Conservation (phyloP, 1,140 invertebrate genomes). For the Caerostris extrusa region DNA sequence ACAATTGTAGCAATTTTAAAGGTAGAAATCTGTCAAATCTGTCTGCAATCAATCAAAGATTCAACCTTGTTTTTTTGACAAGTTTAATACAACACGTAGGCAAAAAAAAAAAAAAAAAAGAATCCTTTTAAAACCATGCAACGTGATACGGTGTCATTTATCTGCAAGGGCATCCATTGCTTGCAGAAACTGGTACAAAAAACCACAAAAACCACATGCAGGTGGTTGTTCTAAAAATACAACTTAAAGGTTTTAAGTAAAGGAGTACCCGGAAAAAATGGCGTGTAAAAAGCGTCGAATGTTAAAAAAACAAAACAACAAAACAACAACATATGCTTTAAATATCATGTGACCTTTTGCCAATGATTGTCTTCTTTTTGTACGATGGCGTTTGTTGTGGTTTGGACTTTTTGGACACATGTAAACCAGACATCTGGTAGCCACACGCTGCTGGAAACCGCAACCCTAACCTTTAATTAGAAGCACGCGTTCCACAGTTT, state of each 20-base stretch:
- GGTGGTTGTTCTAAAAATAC: conserved; percentile 46
- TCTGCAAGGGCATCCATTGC: conserved; percentile 1
- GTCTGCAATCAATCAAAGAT: neutral
- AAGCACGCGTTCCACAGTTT: neutral
- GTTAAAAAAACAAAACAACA: neutral
- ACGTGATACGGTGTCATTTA: neutral
- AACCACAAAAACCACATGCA: conserved; percentile 67
- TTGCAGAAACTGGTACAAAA: neutral
- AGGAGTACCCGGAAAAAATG: neutral
- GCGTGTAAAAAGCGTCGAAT: neutral
- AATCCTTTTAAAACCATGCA: neutral
- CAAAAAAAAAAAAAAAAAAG: neutral
- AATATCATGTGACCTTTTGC: neutral
- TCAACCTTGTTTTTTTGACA: neutral
- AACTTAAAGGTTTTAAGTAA: neutral
- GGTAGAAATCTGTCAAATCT: neutral
- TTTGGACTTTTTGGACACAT: neutral
- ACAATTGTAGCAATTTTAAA: neutral
- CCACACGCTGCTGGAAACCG: conserved; percentile 28
- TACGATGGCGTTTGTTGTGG: neutral
- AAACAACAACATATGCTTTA: conserved; percentile 10
- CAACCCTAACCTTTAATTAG: conserved; percentile 31
- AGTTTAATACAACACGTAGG: neutral
- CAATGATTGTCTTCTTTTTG: neutral
- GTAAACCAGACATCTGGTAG: conserved; percentile 16